Evolutionary conservation across 2,888 invertebrate genomes (phyloP), one percentile per base, ranked within the genome.

Genomic region (Eumerus sabulonum): DNA sequence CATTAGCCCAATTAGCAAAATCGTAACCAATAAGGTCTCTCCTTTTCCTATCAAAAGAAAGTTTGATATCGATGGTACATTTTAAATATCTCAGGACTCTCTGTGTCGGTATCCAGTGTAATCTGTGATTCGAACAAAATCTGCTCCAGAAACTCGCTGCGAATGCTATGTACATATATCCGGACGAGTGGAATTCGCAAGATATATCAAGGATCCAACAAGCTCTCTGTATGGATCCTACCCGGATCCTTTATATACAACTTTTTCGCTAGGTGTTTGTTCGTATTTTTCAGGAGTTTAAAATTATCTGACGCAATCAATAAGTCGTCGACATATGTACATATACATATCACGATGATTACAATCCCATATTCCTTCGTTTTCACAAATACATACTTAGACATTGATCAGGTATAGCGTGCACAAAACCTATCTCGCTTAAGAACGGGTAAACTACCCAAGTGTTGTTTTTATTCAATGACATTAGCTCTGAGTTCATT

Each of bases 401-500:
- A 35, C 45, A 45, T 9, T 16, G 35, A 45, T 57, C 57, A 7
- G 35, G 27, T 16, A 9, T 9, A n/a, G 45, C 7, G 44, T 45
- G 44, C 45, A 42, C 17, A 14, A 57, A 35, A 12, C 36, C 57
- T 9, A 45, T 2, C 5, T 16, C 35, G 13, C 45, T 27, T 45
- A 57, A 17, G n/a, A 16, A 44, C 59, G 50, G 12, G 48, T 42
- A 3, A 56, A 50, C 5, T 9, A 27, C 19, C 71, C 81, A 76
- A 1, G 72, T 81, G 13, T 54, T 57, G 42, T 76, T 76, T 17
- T 40, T 56, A 4, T 19, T 35, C n/a, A 62, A 42, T 4, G 71
- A 42, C 11, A 92, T 91, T 11, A 96, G 90, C 85, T 96, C 96
- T 85, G 95, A 93, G 82, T 93, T 93, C 92, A 97, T 94, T 0